These are phyloP conservation scores for Alviniconcha marisindica DNA, from an alignment of 1,140 invertebrate species.

Conservation along the genomic window DNA sequence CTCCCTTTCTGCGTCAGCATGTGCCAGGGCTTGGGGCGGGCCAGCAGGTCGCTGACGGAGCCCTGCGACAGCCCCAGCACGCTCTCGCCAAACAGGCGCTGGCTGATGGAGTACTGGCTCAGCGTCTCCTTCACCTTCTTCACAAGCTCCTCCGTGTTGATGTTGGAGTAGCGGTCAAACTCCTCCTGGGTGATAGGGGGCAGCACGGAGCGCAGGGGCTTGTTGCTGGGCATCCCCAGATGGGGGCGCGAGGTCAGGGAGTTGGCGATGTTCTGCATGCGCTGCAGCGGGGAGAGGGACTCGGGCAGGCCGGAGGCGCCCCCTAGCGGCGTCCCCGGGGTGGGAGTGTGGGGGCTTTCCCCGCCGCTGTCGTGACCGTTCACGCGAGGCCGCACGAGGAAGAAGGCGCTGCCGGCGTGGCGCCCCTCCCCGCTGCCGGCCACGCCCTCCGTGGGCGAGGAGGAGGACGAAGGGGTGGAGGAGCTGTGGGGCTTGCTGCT, in stretches of 20 bases:
- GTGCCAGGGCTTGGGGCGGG: slow-evolving; percentile 99
- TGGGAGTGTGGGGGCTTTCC: slow-evolving; percentile 48
- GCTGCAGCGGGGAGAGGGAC: slow-evolving; percentile 88
- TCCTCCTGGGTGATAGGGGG: slow-evolving; percentile 99
- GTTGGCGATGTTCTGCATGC: slow-evolving; percentile 99
- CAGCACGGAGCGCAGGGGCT: slow-evolving; percentile 95
- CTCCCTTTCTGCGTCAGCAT: slow-evolving; percentile 99
- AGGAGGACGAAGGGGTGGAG: slow-evolving; percentile 61
- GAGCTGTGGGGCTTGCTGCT: slow-evolving; percentile 64
- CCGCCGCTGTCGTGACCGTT: slow-evolving; percentile 74
- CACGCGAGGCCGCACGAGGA: slow-evolving; percentile 83
- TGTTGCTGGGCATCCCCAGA: slow-evolving; percentile 79
- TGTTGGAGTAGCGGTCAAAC: slow-evolving; percentile 98
- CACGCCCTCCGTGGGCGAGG: slow-evolving; percentile 52
- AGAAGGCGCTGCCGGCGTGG: slow-evolving; percentile 88
- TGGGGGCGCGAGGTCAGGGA: slow-evolving; percentile 87
- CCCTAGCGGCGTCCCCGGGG: slow-evolving; percentile 81
- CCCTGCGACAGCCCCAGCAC: slow-evolving; percentile 92
- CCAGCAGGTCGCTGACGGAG: slow-evolving; percentile 97
- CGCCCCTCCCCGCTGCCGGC: slow-evolving; percentile 65
- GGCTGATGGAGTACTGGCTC: slow-evolving; percentile 98
- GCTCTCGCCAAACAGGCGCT: slow-evolving; percentile 97
- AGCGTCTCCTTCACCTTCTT: slow-evolving; percentile 97
- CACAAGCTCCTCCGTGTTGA: slow-evolving; percentile 99
- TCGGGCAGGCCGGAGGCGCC: slow-evolving; percentile 78